Base-by-base conservation (phyloP, 2,797 vertebrate genomes). In the Enteromius anoplus region DNA sequence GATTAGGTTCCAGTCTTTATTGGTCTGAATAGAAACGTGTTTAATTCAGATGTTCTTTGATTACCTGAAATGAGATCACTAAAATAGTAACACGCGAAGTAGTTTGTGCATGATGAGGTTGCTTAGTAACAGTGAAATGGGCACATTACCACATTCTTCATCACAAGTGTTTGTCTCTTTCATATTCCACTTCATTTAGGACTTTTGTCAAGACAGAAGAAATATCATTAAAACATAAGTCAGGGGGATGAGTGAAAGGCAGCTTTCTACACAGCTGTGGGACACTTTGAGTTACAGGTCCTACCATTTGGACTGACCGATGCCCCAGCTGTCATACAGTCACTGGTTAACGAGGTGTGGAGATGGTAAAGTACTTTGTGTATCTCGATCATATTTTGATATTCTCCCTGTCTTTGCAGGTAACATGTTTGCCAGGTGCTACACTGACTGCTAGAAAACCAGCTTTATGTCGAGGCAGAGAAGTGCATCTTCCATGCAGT, bases 111-210 rank as follows among this genome's bases (percentile, higher is more conserved):
- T 51, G 40, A 81, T 73, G 26, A 53, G 29, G 80, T 82, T 82
- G 80, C 80, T 82, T 82, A 82, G 80, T 65, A 82, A 82, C 80
- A 51, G 70, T 17, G 9, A 1, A 64, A 72, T 1, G 7, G 51
- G 11, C 3, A 47, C 34, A 81, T 72, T 26, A 64, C 3, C 21
- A 65, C 60, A 65, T 40, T 75, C 80, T 49, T 45, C 29, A 66
- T 80, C 9, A 58, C n/a, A 5, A 34, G 21, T 5, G 1, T 29
- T 29, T 10, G 21, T 64, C 42, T 72, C 40, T 45, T 81, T 37
- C 21, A 26, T 75, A 6, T 23, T 8, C 12, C 55, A 45, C 53
- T 32, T 81, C 15, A 47, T 45, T 32, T 34, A 51, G 11, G 32
- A 62, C 76, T 66, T 23, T 66, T 66, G 14, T n/a, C 6, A 32